A percentile compares a stretch with the other conserved stretches of the same genome.
phyloP scores from a whole-genome alignment of 2,888 invertebrate genomes.

The Morinoia aosen region DNA sequence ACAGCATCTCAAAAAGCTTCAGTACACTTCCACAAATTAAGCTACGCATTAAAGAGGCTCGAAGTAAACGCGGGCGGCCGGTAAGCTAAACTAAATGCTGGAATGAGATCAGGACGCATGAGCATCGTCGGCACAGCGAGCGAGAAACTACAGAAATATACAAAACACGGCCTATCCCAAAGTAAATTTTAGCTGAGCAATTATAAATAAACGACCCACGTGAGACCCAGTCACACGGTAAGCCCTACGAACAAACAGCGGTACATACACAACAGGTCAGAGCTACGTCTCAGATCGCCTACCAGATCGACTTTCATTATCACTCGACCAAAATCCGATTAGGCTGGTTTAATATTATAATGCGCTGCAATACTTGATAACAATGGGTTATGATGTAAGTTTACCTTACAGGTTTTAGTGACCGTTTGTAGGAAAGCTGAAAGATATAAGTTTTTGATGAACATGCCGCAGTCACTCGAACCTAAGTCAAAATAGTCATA shows the following conservation, averaged over 20 bases:
- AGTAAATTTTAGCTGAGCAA: background rate
- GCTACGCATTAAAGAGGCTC: background rate
- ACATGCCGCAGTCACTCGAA: background rate
- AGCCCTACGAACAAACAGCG: too few species aligned
- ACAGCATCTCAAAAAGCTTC: background rate
- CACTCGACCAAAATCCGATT: background rate
- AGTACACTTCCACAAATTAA: background rate
- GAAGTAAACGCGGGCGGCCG: background rate
- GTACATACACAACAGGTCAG: too few species aligned
- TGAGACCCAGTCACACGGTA: background rate
- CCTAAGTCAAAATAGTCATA: background rate
- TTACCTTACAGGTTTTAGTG: too few species aligned
- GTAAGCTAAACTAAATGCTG: constrained; percentile 26
- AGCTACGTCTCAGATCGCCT: too few species aligned
- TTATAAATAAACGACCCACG: background rate
- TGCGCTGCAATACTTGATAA: too few species aligned
- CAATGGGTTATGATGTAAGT: too few species aligned
- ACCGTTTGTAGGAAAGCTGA: background rate
- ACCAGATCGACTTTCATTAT: background rate
- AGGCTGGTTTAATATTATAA: too few species aligned
- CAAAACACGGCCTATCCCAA: background rate
- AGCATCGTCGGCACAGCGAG: background rate
- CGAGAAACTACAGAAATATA: background rate
- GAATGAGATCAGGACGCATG: constrained; percentile 27
- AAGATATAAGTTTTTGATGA: background rate